A percentile compares a stretch with the other conserved stretches of the same genome.
These are phyloP conservation scores for Dioctria rufipes DNA, from an alignment of 2,888 invertebrate genomes.

Conservation along the genomic window DNA sequence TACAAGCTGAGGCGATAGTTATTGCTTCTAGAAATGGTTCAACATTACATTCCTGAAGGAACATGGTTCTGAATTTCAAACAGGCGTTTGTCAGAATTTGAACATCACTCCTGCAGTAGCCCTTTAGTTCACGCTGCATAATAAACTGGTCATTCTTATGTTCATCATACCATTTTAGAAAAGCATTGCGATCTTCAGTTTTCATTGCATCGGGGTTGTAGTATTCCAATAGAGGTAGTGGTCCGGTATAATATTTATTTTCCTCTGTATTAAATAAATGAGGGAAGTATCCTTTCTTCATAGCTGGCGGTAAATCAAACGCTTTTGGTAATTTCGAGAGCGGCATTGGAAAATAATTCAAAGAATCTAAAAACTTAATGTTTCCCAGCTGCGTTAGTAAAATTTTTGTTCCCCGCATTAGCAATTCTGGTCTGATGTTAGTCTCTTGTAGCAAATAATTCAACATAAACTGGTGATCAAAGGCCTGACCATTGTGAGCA, in stretches of 20 bases:
- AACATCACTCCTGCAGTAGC: constrained; percentile 45
- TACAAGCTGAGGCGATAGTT: constrained; percentile 26
- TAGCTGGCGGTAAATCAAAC: constrained; percentile 55
- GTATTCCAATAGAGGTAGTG: too few relatives aligned
- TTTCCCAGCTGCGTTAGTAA: background rate
- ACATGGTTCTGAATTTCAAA: constrained; percentile 48
- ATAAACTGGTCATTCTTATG: constrained; percentile 26
- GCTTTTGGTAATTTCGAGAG: constrained; percentile 58
- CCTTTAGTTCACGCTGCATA: constrained; percentile 35
- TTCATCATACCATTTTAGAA: constrained; percentile 22
- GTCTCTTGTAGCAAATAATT: too few relatives aligned
- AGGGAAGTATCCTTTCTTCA: constrained; percentile 61
- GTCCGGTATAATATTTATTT: too few relatives aligned
- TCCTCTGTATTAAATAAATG: constrained; percentile 57
- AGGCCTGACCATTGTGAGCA: too few relatives aligned
- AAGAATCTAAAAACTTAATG: constrained; percentile 19
- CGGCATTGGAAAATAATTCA: constrained; percentile 61
- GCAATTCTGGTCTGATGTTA: too few relatives aligned
- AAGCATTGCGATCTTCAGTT: constrained; percentile 6
- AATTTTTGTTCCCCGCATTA: constrained; percentile 25
- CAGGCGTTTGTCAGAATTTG: constrained; percentile 41
- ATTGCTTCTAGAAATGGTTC: constrained; percentile 22
- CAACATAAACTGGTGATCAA: background rate
- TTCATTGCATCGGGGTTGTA: constrained; percentile 24
- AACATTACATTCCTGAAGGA: constrained; percentile 31